Conservation (phyloP, 2,113 vertebrate species). For the Epinephelus fuscoguttatus region DNA sequence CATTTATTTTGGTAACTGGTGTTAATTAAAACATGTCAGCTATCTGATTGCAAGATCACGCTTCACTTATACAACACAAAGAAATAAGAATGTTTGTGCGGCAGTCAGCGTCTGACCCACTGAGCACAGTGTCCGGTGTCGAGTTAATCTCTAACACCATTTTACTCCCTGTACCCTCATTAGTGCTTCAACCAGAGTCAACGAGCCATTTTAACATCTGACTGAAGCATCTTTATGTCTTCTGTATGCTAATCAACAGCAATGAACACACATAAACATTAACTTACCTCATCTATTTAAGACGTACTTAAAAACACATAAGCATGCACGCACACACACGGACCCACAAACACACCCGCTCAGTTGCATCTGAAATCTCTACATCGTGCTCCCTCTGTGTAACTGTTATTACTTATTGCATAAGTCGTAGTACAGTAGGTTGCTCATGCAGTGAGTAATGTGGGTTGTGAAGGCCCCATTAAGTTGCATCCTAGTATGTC, state of each 20-base stretch:
- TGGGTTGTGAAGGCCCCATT: constrained; percentile 33
- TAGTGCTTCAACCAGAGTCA: constrained; percentile 39
- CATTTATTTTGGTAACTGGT: no score
- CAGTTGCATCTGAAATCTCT: constrained; percentile 21
- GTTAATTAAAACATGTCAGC: neutral
- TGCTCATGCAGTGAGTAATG: constrained; percentile 61
- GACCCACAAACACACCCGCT: constrained; percentile 50
- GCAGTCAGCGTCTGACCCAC: neutral
- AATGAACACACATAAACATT: constrained; percentile 60
- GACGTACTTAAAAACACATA: constrained; percentile 62
- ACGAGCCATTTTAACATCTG: constrained; percentile 33
- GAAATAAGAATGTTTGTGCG: neutral
- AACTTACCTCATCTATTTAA: constrained; percentile 53
- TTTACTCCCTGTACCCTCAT: constrained; percentile 29
- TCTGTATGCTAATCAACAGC: constrained; percentile 51
- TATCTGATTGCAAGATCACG: neutral
- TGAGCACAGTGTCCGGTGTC: neutral
- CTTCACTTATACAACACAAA: neutral
- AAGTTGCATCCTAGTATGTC: constrained; percentile 52
- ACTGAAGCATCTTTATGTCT: neutral
- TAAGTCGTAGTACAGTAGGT: constrained; percentile 34
- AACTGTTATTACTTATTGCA: constrained; percentile 41
- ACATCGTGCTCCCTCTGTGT: neutral
- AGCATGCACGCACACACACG: constrained; percentile 47
- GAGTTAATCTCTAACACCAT: constrained; percentile 45